These are phyloP conservation scores for Pelobates fuscus DNA, from an alignment of 2,113 vertebrate species.

Conservation along the genomic window DNA sequence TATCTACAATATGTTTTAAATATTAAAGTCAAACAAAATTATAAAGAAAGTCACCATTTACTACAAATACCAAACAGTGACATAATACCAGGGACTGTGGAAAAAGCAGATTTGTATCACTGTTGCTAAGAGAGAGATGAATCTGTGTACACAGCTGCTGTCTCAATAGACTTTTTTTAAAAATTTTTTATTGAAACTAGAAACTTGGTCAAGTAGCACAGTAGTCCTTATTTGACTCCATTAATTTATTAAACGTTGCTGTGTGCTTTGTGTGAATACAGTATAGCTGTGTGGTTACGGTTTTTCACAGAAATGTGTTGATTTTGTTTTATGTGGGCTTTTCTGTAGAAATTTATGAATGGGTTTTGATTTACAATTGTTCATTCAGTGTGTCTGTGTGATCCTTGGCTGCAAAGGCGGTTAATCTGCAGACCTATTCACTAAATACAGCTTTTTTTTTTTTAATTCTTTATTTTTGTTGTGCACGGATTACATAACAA, in stretches of 20 bases:
- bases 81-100: background rate
- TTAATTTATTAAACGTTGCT: slow-evolving; percentile 13
- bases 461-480: no score
- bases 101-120: slow-evolving; percentile 10
- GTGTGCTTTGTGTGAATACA: background rate
- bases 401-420: no score
- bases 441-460: no score
- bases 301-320: background rate
- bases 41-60: background rate
- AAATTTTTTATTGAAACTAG: slow-evolving; percentile 17
- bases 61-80: background rate
- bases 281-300: background rate
- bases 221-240: background rate
- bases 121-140: slow-evolving; percentile 25
- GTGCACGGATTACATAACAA: no score
- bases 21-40: background rate
- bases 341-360: background rate
- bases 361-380: no score
- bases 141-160: slow-evolving; percentile 31
- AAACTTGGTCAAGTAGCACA: slow-evolving; percentile 27
- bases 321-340: background rate
- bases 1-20: background rate
- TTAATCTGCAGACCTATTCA: no score
- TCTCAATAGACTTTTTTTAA: slow-evolving; percentile 9
- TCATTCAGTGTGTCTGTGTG: no score